Evolutionary conservation across 2,797 vertebrate species (phyloP), one percentile per base, ranked within the genome.

Genomic region (Xiphorhynchus erythropygius): DNA sequence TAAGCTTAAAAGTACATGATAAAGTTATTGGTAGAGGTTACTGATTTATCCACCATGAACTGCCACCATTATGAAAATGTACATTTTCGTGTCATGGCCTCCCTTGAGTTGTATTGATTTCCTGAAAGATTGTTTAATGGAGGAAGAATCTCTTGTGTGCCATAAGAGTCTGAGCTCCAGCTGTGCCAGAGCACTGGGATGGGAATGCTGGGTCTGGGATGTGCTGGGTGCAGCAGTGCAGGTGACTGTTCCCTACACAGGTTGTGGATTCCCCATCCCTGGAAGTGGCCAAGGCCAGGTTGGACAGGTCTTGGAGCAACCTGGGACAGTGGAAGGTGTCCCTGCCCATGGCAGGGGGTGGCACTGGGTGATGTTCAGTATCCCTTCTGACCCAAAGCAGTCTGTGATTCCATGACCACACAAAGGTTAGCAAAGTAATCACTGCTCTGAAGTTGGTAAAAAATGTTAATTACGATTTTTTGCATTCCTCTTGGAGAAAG

Each of bases 51-150:
- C 23, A 35, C 32, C n/a, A 16, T 42, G 56, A 89, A 91, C 83
- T 81, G 18, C 53, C 30, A 62, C 73, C 11, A 10, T 71, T 59
- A 69, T 65, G 30, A 93, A 85, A 85, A 74, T 49, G n/a, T n/a
- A 64, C 3, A 18, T 87, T 94, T 93, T 74, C 15, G 17, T 42
- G 39, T 42, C 28, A 12, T 55, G 47, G 13, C 50, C 57, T 91
- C 42, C 76, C 65, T 78, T 71, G 53, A 33, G 41, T 65, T 85
- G 28, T 71, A 87, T 17, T 78, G 73, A 87, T 97, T 94, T 92
- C 57, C 62, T 89, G 55, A 81, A 62, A 67, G 59, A n/a, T 19
- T 74, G 24, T 88, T 94, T 70, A 94, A 70, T 77, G 41, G 37
- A 17, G 17, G 76, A 42, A 60, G 49, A 92, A 53, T 79, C 4